Evolutionary conservation across 1,140 invertebrate genomes (phyloP).

Genomic region (Drosophila sucinea): DNA sequence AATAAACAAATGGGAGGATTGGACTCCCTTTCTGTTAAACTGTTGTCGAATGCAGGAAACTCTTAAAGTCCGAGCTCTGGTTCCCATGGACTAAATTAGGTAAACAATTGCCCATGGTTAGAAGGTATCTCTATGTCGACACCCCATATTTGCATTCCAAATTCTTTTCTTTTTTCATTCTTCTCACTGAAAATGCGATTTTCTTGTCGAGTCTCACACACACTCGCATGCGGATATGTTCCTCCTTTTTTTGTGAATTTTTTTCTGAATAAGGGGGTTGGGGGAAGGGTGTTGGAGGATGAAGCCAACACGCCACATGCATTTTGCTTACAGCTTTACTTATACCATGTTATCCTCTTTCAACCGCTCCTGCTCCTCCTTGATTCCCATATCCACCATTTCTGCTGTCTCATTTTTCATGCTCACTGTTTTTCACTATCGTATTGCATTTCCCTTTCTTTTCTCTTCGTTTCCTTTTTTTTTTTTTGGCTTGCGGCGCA

Average conservation of each 20-base stretch:
- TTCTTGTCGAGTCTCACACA: slow-evolving; percentile 53
- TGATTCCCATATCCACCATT: slow-evolving; percentile 11
- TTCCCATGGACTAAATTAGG: no score
- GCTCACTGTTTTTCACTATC: slow-evolving; percentile 15
- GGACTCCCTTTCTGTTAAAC: no score
- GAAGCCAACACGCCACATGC: slow-evolving; percentile 42
- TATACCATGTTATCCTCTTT: slow-evolving; percentile 35
- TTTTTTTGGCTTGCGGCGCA: slow-evolving; percentile 44
- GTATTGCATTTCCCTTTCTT: slow-evolving; percentile 24
- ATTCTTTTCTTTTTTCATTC: slow-evolving; percentile 20
- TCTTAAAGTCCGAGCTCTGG: no score
- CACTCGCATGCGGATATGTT: slow-evolving; percentile 44
- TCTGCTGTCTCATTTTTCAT: neutral
- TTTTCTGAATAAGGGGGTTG: neutral
- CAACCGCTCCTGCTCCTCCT: neutral
- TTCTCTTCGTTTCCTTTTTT: slow-evolving; percentile 24
- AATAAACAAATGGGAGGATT: no score
- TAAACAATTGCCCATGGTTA: neutral
- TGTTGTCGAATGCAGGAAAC: no score
- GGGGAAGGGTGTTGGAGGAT: neutral
- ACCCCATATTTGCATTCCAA: neutral
- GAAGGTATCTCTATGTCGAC: neutral
- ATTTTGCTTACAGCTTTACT: slow-evolving; percentile 65
- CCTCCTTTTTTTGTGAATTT: neutral
- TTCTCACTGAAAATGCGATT: slow-evolving; percentile 68